Conservation (phyloP, 2,797 vertebrate genomes). For the Nannoperca obscura region DNA sequence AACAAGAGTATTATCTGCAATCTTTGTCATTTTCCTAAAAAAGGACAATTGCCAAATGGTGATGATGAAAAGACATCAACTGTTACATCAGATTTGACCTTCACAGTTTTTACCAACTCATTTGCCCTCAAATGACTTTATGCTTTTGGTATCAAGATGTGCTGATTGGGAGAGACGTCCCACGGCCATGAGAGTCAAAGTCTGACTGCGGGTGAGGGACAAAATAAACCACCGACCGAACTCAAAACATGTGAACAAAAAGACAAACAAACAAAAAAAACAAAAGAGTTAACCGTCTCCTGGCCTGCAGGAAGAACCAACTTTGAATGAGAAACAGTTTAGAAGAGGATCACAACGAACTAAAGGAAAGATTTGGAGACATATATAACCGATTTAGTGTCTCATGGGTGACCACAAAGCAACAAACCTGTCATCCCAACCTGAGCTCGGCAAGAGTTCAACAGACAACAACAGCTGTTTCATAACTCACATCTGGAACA, state of each 20-base stretch:
- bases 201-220: conserved; percentile 57
- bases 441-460: conserved; percentile 61
- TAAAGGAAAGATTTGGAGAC: not conserved
- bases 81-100: not conserved
- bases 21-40: conserved; percentile 20
- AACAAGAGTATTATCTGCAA: conserved; percentile 16
- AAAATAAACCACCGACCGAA: conserved; percentile 60
- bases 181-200: conserved; percentile 20
- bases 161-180: conserved; percentile 39
- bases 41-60: not conserved
- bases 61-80: conserved; percentile 6
- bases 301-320: conserved; percentile 75
- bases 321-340: not conserved
- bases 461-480: conserved; percentile 64
- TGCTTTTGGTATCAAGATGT: conserved; percentile 54
- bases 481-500: conserved; percentile 75
- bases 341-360: not conserved
- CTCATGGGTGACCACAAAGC: not conserved
- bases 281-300: conserved; percentile 56
- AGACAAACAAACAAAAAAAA: conserved; percentile 11
- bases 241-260: conserved; percentile 53
- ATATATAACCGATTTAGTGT: not conserved
- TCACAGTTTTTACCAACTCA: conserved; percentile 1
- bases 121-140: conserved; percentile 52
- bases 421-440: conserved; percentile 4